A percentile compares a stretch with the other conserved stretches of the same genome.
Evolutionary conservation across 2,888 invertebrate species (phyloP).

Genomic region (Aspidapion aeneum): DNA sequence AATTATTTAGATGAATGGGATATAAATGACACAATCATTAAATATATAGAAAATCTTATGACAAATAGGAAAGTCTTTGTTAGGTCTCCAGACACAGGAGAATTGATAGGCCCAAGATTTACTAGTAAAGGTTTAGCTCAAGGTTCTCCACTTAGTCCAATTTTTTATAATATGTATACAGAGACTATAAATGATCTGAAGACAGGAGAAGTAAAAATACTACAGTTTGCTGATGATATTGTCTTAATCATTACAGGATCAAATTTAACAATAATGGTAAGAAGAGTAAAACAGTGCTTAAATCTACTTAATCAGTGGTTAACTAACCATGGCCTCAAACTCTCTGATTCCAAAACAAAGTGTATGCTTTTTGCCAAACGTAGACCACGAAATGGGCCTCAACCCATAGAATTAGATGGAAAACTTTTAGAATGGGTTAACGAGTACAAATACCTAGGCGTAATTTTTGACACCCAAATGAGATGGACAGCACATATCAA

Average conservation of each 20-base stretch:
- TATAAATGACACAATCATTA: background rate
- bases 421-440: constrained; percentile 3
- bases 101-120: background rate
- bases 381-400: background rate
- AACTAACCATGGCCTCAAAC: background rate
- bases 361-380: background rate
- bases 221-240: background rate
- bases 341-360: background rate
- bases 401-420: background rate
- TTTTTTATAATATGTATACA: background rate
- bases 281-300: background rate
- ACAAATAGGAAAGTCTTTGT: background rate
- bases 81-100: background rate
- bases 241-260: background rate
- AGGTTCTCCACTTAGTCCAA: background rate
- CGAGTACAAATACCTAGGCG: constrained; percentile 6
- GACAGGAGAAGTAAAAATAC: background rate
- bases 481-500: constrained; percentile 3
- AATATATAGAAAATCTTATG: background rate
- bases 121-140: background rate
- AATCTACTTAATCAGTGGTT: background rate
- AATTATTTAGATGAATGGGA: background rate
- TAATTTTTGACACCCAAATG: background rate
- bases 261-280: background rate
- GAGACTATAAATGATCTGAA: background rate